Evolutionary conservation across 2,113 vertebrate species (phyloP).

Genomic region (Scomber japonicus): DNA sequence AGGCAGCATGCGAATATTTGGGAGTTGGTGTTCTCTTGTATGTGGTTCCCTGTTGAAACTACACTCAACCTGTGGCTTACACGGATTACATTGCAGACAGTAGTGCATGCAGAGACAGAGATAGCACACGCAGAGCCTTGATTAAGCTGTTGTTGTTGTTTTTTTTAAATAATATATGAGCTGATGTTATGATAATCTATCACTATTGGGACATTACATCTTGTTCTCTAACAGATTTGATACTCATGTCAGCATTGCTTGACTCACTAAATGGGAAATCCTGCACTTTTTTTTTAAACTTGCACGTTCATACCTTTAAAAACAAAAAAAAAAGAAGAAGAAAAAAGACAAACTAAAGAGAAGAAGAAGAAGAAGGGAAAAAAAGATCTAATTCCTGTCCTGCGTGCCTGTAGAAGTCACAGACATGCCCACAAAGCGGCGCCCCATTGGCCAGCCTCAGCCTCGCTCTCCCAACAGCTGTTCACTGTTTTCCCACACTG

Average conservation of each 20-base stretch:
- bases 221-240: neutral
- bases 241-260: neutral
- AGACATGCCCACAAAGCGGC: constrained; percentile 55
- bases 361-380: neutral
- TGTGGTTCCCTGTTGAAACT: constrained; percentile 56
- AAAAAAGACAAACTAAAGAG: constrained; percentile 17
- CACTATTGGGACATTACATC: neutral
- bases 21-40: constrained; percentile 64
- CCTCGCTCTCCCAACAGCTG: constrained; percentile 86
- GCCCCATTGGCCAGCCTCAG: constrained; percentile 84
- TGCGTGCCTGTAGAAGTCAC: constrained; percentile 66
- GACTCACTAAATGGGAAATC: neutral
- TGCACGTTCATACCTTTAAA: too few relatives aligned
- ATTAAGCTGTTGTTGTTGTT: neutral
- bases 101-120: neutral
- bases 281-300: too few relatives aligned
- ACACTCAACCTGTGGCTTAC: constrained; percentile 69
- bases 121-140: neutral
- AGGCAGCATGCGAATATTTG: constrained; percentile 47
- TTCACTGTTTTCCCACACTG: constrained; percentile 84
- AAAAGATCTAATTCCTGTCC: constrained; percentile 50
- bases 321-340: neutral
- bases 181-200: neutral
- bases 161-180: neutral
- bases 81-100: neutral